These are phyloP conservation scores for Rhynchomys soricoides DNA, from an alignment of 2,113 vertebrate genomes.

Conservation along the genomic window DNA sequence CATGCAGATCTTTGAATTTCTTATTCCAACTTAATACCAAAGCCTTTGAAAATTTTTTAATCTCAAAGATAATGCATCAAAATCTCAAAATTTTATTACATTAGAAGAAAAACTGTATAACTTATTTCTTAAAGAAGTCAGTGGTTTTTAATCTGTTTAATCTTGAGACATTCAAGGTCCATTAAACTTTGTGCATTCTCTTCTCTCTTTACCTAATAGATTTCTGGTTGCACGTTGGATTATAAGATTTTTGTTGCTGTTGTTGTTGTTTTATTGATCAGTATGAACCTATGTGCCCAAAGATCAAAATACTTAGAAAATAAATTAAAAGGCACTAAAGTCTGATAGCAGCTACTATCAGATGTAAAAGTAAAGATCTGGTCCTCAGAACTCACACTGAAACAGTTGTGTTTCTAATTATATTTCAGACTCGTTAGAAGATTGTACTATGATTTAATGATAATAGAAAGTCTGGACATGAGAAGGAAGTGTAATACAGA, in stretches of 20 bases:
- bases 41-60: not conserved
- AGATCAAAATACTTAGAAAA: slow-evolving; percentile 47
- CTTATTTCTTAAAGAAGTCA: slow-evolving; percentile 18
- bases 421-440: slow-evolving; percentile 64
- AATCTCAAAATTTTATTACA: not conserved
- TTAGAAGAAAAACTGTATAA: not conserved
- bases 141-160: slow-evolving; percentile 18
- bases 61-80: not conserved
- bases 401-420: slow-evolving; percentile 68
- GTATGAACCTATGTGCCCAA: not conserved
- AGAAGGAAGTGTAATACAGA: slow-evolving; percentile 60
- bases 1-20: not conserved
- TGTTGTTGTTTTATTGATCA: not conserved
- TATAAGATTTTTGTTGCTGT: not conserved
- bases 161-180: slow-evolving; percentile 2
- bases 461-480: slow-evolving; percentile 52
- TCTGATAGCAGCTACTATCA: not conserved
- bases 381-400: not conserved
- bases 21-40: not conserved
- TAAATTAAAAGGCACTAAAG: not conserved
- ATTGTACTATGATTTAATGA: slow-evolving; percentile 52
- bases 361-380: slow-evolving; percentile 23
- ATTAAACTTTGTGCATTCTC: slow-evolving; percentile 1
- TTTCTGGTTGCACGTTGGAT: not conserved
- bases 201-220: not conserved